Evolutionary conservation across 2,113 vertebrate species (phyloP).

Genomic region (Nanorana parkeri): DNA sequence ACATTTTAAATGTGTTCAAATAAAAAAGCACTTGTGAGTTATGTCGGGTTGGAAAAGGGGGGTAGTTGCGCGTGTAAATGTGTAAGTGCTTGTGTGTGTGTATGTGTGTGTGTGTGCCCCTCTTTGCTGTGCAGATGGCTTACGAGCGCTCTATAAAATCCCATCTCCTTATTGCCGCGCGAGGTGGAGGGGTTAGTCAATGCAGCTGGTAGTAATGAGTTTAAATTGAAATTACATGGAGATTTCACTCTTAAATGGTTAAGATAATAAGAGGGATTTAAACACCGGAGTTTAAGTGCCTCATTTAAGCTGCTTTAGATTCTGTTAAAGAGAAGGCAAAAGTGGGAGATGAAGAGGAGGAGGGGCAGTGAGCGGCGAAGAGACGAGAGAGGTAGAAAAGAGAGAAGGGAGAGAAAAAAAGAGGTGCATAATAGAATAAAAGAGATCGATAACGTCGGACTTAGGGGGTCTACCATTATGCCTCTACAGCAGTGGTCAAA

Average conservation of each 20-base stretch:
- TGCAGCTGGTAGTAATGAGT: constrained; percentile 55
- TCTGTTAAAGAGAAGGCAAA: constrained; percentile 41
- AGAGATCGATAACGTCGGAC: constrained; percentile 16
- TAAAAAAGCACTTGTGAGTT: constrained; percentile 50
- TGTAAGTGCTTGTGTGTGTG: background rate
- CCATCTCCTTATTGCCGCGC: constrained; percentile 29
- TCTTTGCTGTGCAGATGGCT: constrained; percentile 33
- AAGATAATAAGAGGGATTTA: constrained; percentile 58
- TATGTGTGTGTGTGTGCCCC: background rate
- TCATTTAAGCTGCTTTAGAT: constrained; percentile 43
- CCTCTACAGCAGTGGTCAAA: constrained; percentile 16
- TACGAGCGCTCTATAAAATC: constrained; percentile 24
- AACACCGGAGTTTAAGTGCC: constrained; percentile 53
- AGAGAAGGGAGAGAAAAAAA: constrained; percentile 10
- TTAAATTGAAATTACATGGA: constrained; percentile 57
- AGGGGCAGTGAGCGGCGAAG: background rate
- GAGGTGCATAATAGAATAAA: constrained; percentile 29
- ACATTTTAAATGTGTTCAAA: constrained; percentile 41
- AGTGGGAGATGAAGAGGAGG: background rate
- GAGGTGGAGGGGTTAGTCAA: constrained; percentile 45
- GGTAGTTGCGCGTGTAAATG: constrained; percentile 27
- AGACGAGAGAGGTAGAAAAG: background rate
- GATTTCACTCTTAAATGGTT: constrained; percentile 56
- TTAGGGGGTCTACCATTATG: constrained; percentile 19
- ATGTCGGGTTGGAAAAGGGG: background rate